Base-by-base conservation (phyloP, 2,888 invertebrate species). In the Scrobipalpa costella region DNA sequence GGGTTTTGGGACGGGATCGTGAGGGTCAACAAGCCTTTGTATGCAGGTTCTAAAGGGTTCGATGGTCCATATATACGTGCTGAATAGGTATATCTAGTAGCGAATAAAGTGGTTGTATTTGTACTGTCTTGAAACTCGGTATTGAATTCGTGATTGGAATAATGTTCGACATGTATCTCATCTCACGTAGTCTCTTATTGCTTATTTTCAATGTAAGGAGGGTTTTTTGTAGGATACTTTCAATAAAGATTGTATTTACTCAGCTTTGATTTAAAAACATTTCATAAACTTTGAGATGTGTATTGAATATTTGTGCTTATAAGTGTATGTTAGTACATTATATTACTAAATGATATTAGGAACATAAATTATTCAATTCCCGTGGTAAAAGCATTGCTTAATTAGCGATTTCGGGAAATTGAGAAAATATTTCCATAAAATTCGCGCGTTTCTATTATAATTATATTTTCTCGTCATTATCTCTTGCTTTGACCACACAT, bases 1-100 rank as follows among this genome's bases (percentile, higher is more conserved):
- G 57, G 59, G 55, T 58, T 62, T 63, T n/a, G 55, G 66, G 61
- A 50, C 34, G 13, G 52, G 57, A 58, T 61, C 66, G 55, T 52
- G 55, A 50, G 68, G 71, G 66, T 70, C 66, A 62, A 67, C 67
- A 67, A 65, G 64, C 65, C 66, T 73, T 72, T 73, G 71, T 72
- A 73, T 73, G 71, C 72, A 71, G 62, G 68, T 67, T 66, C 64
- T 65, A 68, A 70, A 71, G 70, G 71, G 69, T 69, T 72, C 69
- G 68, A 71, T 71, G 69, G 68, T 55, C 13, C 34, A 15, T 55
- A 34, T 34, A 34, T 13, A 34, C 34, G 27, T 27, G n/a, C 33
- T 7, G 36, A 15, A 38, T 19, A 36, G 13, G 21, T 58, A 58
- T 11, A 58, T 19, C 19, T n/a, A 38, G 38, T 40, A 8, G 58